Evolutionary conservation across 2,888 invertebrate species (phyloP), one percentile per base, ranked within the genome.

Genomic region (Phaedon cochleariae): DNA sequence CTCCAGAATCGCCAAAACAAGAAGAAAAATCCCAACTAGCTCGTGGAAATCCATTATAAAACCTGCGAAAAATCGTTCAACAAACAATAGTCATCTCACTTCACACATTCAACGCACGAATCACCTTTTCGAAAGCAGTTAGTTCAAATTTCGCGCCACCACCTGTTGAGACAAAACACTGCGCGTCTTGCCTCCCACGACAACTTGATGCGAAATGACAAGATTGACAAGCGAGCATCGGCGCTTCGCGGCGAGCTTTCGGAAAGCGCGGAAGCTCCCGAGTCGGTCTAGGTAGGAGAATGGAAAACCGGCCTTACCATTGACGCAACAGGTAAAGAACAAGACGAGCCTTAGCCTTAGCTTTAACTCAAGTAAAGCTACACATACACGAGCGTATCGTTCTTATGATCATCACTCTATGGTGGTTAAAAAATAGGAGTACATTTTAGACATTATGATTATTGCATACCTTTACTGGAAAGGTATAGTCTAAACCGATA

Each of bases 141-240:
- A 71, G 69, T 70, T 71, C 73, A 65, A 69, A 61, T 10, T 62
- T 61, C 65, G 67, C 69, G 57, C 74, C 67, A 65, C 73, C 69
- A 74, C 74, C 73, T 74, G 74, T 74, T 73, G 74, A 68, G 64
- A 52, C 59, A n/a, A 31, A 65, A 59, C 49, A 64, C 21, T 64
- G 66, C 69, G 46, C 51, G 45, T 65, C 54, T 65, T 61, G 46
- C 45, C 71, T 70, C 69, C 71, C 66, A 69, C 72, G 66, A 68
- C 64, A 62, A 71, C 74, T 74, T 66, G 62, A 57, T 61, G 51
- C 55, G 66, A 68, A 73, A 72, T 73, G 73, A 71, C 68, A 72
- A 67, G 70, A 73, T 71, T 73, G 73, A 71, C 68, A 72, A 67
- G 70, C 60, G 65, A 66, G 48, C 64, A 53, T 59, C 62, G 62